Conservation (phyloP, 2,888 invertebrate genomes). For the Thysanoteuthis rhombus region DNA sequence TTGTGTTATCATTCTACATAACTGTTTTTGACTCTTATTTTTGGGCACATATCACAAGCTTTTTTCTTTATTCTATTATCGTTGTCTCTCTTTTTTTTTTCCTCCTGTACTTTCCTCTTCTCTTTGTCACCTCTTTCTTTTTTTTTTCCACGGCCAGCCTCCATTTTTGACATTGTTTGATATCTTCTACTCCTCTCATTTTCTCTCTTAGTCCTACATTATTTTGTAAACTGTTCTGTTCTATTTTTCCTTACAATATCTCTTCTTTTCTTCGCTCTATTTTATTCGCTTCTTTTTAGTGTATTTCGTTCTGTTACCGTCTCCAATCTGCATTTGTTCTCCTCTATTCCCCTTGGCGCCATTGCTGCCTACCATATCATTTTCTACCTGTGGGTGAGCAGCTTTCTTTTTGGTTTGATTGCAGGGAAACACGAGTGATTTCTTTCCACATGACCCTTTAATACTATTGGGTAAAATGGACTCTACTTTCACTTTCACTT, state of each 20-base stretch:
- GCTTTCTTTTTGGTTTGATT: not conserved
- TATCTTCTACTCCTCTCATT: no score
- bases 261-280: no score
- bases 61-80: not conserved
- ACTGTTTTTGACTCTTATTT: not conserved
- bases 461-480: not conserved
- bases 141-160: no score
- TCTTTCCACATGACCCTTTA: conserved; percentile 12
- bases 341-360: not conserved
- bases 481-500: not conserved
- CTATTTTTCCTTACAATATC: no score
- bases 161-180: no score
- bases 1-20: not conserved
- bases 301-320: no score
- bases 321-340: not conserved
- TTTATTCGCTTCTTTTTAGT: no score
- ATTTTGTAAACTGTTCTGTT: no score
- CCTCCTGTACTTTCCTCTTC: no score
- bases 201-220: no score
- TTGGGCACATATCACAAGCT: not conserved
- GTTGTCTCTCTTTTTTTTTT: not conserved
- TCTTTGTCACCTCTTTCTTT: no score
- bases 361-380: not conserved
- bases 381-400: not conserved
- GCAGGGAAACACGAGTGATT: not conserved